Evolutionary conservation across 1,140 invertebrate genomes (phyloP), one percentile per base, ranked within the genome.

Genomic region (Pogonomyrmex californicus): DNA sequence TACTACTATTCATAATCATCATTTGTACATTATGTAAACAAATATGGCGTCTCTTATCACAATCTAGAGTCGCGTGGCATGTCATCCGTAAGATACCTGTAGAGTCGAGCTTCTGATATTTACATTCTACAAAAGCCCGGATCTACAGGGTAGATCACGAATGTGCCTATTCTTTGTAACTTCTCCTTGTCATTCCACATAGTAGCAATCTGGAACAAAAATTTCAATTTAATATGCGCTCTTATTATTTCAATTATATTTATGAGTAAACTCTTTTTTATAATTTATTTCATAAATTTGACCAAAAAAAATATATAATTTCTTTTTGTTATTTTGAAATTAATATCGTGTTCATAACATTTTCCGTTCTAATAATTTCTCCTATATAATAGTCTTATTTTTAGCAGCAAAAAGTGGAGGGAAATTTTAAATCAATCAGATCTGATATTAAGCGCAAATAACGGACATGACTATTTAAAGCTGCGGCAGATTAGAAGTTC

Each of bases 61-160:
- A 91, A 91, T 91, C 82, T 91, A 93, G 85, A 93, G 96, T 95
- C 95, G 96, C 96, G 95, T 95, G 96, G 96, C 96, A 96, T 97
- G 97, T 97, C 97, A 98, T 97, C 98, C 98, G 98, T 98, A 98
- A 99, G 98, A 98, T 98, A 99, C 98, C 98, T 99, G 98, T 99
- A 99, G 98, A 99, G 98, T 98, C 98, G 98, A 99, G 98, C 98
- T 99, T 99, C 98, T 99, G 98, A 98, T 97, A 96, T 96, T 95
- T 95, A 96, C 95, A 95, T 95, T 97, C 97, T 98, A 98, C 98
- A 99, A 98, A 98, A 98, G 98, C 98, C 98, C 98, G 98, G 98
- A 98, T 98, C 98, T 98, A 99, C 98, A 99, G 98, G 98, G 98
- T 99, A 99, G 98, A 98, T 98, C 98, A 99, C 98, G 98, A 98